Evolutionary conservation across 2,888 invertebrate genomes (phyloP), one percentile per base, ranked within the genome.

Genomic region (Dorcus parallelipipedus): DNA sequence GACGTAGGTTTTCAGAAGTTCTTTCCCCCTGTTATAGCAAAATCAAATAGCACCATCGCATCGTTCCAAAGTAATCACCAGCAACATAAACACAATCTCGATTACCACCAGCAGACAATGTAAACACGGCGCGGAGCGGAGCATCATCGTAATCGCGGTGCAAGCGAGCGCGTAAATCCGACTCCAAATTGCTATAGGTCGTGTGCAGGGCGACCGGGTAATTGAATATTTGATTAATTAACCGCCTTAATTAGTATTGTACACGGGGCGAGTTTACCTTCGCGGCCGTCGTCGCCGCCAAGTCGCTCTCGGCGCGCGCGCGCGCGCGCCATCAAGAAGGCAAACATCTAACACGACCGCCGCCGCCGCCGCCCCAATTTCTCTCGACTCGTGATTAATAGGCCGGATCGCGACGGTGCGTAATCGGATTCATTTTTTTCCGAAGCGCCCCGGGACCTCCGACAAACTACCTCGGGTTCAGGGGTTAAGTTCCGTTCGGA

Each of bases 391-490:
- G 40, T 39, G 50, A 20, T 50, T 17, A 50, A 38, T 49, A 38
- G 14, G 38, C 38, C 49, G 49, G 38, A 33, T 38, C 38, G 38
- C 26, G n/a, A 33, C 49, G 49, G 49, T 26, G 26, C 33, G 10
- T 10, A 14, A 26, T 14, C 49, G 33, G 38, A 23, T 49, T 20
- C 14, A 49, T 23, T 38, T 33, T 20, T 33, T 33, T 33, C 26
- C 26, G 26, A 33, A 33, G 26, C 26, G 26, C 49, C 57, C 58
- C 62, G 61, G 62, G 71, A 69, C 71, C 63, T 64, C 60, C 64
- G 69, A 73, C 71, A 73, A 73, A 73, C 70, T 70, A 68, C 71
- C 64, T 55, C 47, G 56, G 61, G 72, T 67, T 69, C 65, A 67
- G 60, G 67, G 71, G 70, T 69, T 71, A 65, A 69, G 26, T 33